Evolutionary conservation across 2,797 vertebrate species (phyloP).

Genomic region (Semotilus atromaculatus): DNA sequence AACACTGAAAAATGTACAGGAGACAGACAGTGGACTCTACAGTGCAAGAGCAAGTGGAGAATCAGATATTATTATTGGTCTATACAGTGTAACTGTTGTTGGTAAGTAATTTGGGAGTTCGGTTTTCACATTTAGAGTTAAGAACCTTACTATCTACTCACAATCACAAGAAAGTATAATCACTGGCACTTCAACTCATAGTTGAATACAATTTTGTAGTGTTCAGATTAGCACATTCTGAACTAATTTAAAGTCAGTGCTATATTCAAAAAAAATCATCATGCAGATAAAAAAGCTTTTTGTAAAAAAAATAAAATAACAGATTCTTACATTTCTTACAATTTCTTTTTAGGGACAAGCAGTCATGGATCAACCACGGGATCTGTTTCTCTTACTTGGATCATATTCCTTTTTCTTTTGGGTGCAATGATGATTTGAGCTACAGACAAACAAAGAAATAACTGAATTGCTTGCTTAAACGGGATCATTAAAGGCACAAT

Average conservation of each 20-base stretch:
- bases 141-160: not conserved
- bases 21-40: conserved; percentile 37
- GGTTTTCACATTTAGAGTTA: not conserved
- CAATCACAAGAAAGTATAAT: not conserved
- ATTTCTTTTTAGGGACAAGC: not conserved
- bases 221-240: not conserved
- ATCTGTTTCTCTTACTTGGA: not conserved
- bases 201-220: too few relatives aligned
- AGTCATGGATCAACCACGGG: not conserved
- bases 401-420: not conserved
- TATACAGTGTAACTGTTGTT: not conserved
- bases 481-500: not conserved
- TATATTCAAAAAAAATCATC: not conserved
- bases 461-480: not conserved
- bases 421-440: not conserved
- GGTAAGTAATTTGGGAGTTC: not conserved
- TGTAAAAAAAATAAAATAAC: not conserved
- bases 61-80: accelerated
- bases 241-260: not conserved
- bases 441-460: not conserved
- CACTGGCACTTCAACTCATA: not conserved
- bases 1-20: conserved; percentile 48
- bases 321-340: not conserved
- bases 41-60: not conserved
- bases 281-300: not conserved